Percentiles rank a stretch among this genome's conserved stretches.
Conservation (phyloP, 2,888 invertebrate genomes). For the Allacma fusca region DNA sequence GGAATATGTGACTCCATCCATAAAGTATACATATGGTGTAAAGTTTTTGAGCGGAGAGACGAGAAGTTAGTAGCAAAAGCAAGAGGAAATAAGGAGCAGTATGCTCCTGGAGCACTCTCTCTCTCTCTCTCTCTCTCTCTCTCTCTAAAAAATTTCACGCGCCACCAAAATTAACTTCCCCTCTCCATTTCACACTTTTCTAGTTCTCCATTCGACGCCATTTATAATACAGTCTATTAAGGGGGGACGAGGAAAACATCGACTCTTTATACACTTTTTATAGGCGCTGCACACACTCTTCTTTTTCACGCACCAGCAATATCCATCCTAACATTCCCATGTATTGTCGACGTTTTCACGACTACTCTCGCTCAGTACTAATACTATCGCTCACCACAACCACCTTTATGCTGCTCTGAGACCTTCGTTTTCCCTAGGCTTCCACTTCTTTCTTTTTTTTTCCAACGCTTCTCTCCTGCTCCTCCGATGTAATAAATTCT, state of each 20-base stretch:
- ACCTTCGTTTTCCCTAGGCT: background rate
- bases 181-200: conserved; percentile 62
- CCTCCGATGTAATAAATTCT: conserved; percentile 26
- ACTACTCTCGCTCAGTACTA: conserved; percentile 16
- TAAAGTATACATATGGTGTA: conserved; percentile 10
- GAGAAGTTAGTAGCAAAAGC: conserved; percentile 22
- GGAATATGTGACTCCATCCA: conserved; percentile 31
- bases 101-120: conserved; percentile 4
- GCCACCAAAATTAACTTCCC: conserved; percentile 61
- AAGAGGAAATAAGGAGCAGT: conserved; percentile 23
- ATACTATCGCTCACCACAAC: conserved; percentile 23
- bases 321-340: conserved; percentile 29
- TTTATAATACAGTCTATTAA: conserved; percentile 60
- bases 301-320: conserved; percentile 38
- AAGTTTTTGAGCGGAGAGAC: conserved; percentile 2
- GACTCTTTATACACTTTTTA: conserved; percentile 53
- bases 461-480: background rate
- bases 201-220: conserved; percentile 58
- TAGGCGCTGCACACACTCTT: conserved; percentile 39
- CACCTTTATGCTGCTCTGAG: background rate
- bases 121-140: conserved; percentile 28
- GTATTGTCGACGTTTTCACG: conserved; percentile 33
- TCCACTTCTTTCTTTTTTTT: background rate
- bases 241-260: conserved; percentile 44
- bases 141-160: conserved; percentile 60